Conservation (phyloP, 2,888 invertebrate species). For the Eulithis prunata region DNA sequence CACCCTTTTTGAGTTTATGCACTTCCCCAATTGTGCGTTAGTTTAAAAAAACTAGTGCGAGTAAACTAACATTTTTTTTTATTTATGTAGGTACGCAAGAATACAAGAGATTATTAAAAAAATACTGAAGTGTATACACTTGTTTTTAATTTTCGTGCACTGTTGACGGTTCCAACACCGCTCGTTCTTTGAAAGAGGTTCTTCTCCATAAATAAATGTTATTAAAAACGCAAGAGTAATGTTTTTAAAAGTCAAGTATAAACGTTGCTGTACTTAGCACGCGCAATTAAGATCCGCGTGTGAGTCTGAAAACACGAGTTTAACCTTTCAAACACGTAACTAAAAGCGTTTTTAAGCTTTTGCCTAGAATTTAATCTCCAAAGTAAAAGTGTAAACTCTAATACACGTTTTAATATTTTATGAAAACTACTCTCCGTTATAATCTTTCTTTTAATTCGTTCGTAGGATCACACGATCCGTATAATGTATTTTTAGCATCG, state of each 20-base stretch:
- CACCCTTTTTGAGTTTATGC: too few species aligned
- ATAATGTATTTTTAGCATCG: too few species aligned
- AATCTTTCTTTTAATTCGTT: neutral
- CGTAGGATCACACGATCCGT: too few species aligned
- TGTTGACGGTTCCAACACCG: too few species aligned
- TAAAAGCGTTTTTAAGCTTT: conserved; percentile 44
- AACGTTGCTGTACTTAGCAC: conserved; percentile 49
- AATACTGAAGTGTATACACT: too few species aligned
- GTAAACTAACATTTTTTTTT: too few species aligned
- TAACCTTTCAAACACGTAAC: conserved; percentile 44
- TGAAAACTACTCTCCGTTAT: neutral
- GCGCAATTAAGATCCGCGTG: conserved; percentile 68
- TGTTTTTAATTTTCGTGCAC: too few species aligned
- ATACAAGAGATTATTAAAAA: too few species aligned
- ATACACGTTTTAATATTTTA: conserved; percentile 19
- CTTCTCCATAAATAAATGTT: conserved; percentile 65
- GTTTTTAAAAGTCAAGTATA: conserved; percentile 68
- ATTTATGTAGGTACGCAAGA: too few species aligned
- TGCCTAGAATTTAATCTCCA: conserved; percentile 49
- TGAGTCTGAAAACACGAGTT: conserved; percentile 51
- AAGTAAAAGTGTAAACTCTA: conserved; percentile 16
- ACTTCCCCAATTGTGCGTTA: too few species aligned
- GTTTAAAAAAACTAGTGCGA: too few species aligned
- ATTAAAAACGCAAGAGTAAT: conserved; percentile 74
- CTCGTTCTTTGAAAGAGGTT: conserved; percentile 15